These are phyloP conservation scores for Chaetodon auriga DNA, from an alignment of 2,113 vertebrate species.

Conservation along the genomic window DNA sequence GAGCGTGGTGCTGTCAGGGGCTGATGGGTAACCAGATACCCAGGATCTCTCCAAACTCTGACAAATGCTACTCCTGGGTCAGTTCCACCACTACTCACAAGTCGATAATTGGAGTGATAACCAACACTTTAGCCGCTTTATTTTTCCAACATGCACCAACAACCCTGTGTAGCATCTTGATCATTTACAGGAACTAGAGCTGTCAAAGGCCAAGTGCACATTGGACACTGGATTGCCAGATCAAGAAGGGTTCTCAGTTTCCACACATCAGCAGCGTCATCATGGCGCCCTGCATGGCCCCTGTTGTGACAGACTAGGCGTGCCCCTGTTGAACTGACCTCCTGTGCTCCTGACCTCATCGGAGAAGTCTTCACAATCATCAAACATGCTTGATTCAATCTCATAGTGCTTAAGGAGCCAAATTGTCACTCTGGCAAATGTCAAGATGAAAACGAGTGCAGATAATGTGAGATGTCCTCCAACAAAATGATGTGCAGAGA, in stretches of 20 bases:
- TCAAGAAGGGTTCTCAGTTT: background rate
- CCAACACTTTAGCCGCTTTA: background rate
- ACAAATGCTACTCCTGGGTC: conserved; percentile 20
- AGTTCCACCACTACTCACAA: background rate
- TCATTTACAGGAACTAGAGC: background rate
- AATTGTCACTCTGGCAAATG: background rate
- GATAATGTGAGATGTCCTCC: background rate
- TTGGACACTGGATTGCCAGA: background rate
- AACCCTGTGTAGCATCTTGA: background rate
- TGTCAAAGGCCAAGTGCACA: background rate
- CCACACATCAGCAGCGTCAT: too few relatives aligned
- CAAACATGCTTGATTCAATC: background rate
- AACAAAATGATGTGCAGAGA: background rate
- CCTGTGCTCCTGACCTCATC: conserved; percentile 6
- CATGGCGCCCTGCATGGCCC: background rate
- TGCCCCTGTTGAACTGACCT: background rate
- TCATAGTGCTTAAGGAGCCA: background rate
- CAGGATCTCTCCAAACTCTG: conserved; percentile 13
- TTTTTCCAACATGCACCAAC: background rate
- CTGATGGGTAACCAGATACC: conserved; percentile 28
- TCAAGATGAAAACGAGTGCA: background rate
- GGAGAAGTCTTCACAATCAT: background rate
- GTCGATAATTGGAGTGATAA: background rate
- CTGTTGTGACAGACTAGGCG: background rate
- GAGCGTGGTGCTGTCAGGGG: conserved; percentile 33